Evolutionary conservation across 2,888 invertebrate genomes (phyloP).

Genomic region (Epicampocera succincta): DNA sequence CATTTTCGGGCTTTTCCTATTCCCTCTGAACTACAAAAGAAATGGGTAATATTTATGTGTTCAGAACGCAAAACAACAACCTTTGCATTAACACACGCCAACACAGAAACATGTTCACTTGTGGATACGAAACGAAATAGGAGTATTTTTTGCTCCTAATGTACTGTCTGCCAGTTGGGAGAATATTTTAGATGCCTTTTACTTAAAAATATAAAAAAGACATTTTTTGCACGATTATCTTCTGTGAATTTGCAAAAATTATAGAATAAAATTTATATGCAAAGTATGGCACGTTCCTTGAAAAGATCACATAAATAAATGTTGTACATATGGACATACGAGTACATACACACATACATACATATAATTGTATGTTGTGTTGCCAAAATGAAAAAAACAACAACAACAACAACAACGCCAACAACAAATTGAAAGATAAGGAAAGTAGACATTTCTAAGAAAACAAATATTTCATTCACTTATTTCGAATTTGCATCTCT

Average conservation of each 20-base stretch:
- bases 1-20: slow-evolving; percentile 54
- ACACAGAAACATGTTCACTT: slow-evolving; percentile 3
- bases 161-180: too few relatives aligned
- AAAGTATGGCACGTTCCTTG: slow-evolving; percentile 17
- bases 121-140: too few relatives aligned
- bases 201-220: slow-evolving; percentile 32
- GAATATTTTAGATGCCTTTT: slow-evolving; percentile 41
- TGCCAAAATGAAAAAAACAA: slow-evolving; percentile 29
- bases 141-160: too few relatives aligned
- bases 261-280: background rate
- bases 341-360: background rate
- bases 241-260: background rate
- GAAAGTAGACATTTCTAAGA: slow-evolving; percentile 11
- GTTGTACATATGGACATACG: background rate
- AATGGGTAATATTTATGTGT: slow-evolving; percentile 25
- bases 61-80: background rate
- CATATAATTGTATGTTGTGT: background rate
- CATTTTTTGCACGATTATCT: slow-evolving; percentile 27
- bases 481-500: slow-evolving; percentile 3
- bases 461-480: slow-evolving; percentile 30
- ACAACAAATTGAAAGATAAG: too few relatives aligned
- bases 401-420: too few relatives aligned
- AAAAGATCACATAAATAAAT: background rate
- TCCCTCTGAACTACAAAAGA: slow-evolving; percentile 38
- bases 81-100: background rate